Percentiles rank a stretch among this genome's conserved stretches.
phyloP scores from a whole-genome alignment of 1,140 invertebrate genomes.

The Aleiodes sp. region DNA sequence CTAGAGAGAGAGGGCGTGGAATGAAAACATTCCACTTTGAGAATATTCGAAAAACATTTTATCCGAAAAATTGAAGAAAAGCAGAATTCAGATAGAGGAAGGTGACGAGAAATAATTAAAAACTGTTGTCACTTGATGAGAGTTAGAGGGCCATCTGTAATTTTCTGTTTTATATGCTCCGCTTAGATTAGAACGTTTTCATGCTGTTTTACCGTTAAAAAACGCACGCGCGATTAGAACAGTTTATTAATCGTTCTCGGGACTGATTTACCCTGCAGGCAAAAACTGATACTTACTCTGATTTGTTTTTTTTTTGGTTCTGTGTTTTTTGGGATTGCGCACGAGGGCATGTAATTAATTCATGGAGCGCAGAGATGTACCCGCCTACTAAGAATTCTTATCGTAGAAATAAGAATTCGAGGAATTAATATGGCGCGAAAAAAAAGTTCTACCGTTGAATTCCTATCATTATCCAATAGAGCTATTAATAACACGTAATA shows the following conservation, averaged over 20 bases:
- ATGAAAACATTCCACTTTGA: neutral
- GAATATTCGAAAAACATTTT: slow-evolving; percentile 9
- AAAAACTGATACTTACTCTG: neutral
- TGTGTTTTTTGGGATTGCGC: neutral
- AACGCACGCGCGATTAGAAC: slow-evolving; percentile 45
- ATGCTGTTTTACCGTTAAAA: slow-evolving; percentile 38
- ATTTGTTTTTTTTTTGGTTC: neutral
- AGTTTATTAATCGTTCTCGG: slow-evolving; percentile 40
- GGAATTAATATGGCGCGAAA: no score
- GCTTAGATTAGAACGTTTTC: slow-evolving; percentile 56
- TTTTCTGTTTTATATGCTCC: slow-evolving; percentile 59
- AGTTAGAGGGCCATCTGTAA: slow-evolving; percentile 61
- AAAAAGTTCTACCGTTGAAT: no score
- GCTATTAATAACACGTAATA: no score
- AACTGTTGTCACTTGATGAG: slow-evolving; percentile 51
- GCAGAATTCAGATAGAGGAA: neutral
- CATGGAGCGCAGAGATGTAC: neutral
- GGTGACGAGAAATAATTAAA: slow-evolving; percentile 51
- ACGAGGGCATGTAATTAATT: neutral
- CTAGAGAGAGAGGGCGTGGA: neutral
- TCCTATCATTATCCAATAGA: no score
- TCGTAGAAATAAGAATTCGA: no score
- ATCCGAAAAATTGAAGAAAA: neutral
- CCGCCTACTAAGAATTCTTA: no score
- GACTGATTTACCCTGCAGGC: slow-evolving; percentile 23